These are phyloP conservation scores for Halictus quadricinctus DNA, from an alignment of 2,888 invertebrate species.

Conservation along the genomic window DNA sequence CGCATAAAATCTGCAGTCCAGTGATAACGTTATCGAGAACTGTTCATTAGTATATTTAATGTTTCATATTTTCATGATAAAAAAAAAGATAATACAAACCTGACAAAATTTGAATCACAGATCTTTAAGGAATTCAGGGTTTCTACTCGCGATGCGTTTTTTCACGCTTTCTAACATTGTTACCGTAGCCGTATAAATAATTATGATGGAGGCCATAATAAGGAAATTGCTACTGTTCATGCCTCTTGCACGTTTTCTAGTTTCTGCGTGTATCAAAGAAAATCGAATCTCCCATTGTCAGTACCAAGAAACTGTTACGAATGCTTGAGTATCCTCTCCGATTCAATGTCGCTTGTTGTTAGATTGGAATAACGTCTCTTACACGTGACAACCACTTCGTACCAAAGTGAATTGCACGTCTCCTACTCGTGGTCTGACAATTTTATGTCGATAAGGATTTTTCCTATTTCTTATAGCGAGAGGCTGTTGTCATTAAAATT, in stretches of 20 bases:
- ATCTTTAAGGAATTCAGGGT: constrained; percentile 15
- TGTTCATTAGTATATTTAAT: background rate
- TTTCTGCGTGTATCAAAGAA: background rate
- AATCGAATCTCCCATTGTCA: background rate
- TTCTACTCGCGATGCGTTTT: constrained; percentile 13
- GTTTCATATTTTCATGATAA: background rate
- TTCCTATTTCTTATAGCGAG: too few relatives aligned
- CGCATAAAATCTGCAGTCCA: too few relatives aligned
- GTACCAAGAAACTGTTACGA: background rate
- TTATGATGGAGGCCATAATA: constrained; percentile 5
- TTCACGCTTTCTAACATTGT: constrained; percentile 44
- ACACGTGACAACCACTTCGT: background rate
- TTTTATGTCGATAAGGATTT: too few relatives aligned
- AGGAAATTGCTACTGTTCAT: constrained; percentile 18
- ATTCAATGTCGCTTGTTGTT: background rate
- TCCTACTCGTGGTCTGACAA: too few relatives aligned
- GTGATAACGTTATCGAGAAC: background rate
- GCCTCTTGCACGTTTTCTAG: background rate
- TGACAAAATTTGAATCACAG: background rate
- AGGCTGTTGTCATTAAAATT: too few relatives aligned
- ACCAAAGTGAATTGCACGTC: too few relatives aligned
- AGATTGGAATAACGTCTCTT: background rate
- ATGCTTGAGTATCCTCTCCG: background rate
- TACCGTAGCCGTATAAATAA: constrained; percentile 27
- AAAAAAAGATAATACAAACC: background rate